Base-by-base conservation (phyloP, 2,888 invertebrate species). In the Romanomermis culicivorax region DNA sequence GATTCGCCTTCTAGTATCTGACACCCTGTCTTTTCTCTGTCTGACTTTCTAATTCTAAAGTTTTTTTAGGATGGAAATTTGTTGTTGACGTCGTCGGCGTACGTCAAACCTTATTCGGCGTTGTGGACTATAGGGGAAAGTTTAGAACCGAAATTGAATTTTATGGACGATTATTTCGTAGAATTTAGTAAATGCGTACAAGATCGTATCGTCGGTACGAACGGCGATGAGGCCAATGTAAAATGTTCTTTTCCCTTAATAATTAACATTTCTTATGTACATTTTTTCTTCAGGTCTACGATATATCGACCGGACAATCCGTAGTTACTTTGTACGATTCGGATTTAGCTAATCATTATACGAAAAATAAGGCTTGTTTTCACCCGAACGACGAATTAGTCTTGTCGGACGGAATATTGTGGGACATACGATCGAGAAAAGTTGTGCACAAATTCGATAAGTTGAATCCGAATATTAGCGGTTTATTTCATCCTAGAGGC, bases 401-500 rank as follows among this genome's bases (percentile, higher is more conserved):
- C n/a, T 74, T 95, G 7, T 85, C 85, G 55, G 93, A 95, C 70
- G 93, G 95, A 42, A 88, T 93, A 0, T 72, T 95, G 0, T 95
- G 88, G 82, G 93, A 95, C 69, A 82, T 87, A 7, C 79, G 81
- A 62, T 78, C 82, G 0, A 63, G 83, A 24, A 83, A 82, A 65
- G 80, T 85, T 61, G 82, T 97, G 49, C 91, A 93, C 73, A 91
- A 93, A 70, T 85, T 97, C 68, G 97, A 97, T 73, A 95, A 95
- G 71, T 76, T 97, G 36, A 95, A 93, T 74, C 85, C 88, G 68
- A 82, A 82, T 45, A 79, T 89, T 55, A 91, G 86, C 67, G 95
- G 93, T 0, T 83, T 88, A 3, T 95, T 95, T 67, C 91, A 93
- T 76, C 91, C 91, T 0, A 87, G 86, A 68, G 89, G 89, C 1